Evolutionary conservation across 2,113 vertebrate species (phyloP), one percentile per base, ranked within the genome.

Genomic region (Colinus virginianus): DNA sequence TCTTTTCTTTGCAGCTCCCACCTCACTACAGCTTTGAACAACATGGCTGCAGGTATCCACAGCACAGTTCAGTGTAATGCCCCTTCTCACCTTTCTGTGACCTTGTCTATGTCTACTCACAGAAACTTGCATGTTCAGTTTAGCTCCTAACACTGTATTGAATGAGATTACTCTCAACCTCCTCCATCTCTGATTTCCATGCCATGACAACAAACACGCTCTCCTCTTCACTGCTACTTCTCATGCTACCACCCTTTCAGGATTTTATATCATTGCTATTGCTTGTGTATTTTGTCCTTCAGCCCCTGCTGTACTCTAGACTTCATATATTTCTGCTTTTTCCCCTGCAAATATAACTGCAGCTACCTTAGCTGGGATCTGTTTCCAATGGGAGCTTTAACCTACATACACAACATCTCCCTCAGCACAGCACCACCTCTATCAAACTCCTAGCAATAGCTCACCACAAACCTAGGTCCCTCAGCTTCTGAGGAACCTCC

Each of bases 91-190:
- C 66, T 89, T 2, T 0, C 38, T 7, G 15, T 9, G 25, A 25
- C 30, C 55, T 32, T 19, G 49, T 10, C 46, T 38, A 56, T 15
- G 1, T 12, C 7, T 0, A 42, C 36, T 59, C 58, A 3, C 0
- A 0, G 49, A 36, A 64, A 11, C 14, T 20, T 0, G 0, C 7
- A 1, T 7, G 8, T 67, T 43, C 58, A 51, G 8, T 28, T 69
- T 67, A 53, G 56, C 46, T 88, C 25, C 75, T 42, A 42, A 26
- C 8, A 14, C 23, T 36, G 11, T 22, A 45, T 13, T 32, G 11
- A 23, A 23, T 1, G 8, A 56, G 32, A 9, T 43, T 20, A 8
- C 32, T 58, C 26, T 43, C n/a, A 40, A 30, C 23, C 8, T 43
- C 30, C 32, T 10, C 19, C 5, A 15, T 42, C 21, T 43, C 28